These are phyloP conservation scores for Phengaris alcon DNA, from an alignment of 2,888 invertebrate genomes.

Conservation along the genomic window DNA sequence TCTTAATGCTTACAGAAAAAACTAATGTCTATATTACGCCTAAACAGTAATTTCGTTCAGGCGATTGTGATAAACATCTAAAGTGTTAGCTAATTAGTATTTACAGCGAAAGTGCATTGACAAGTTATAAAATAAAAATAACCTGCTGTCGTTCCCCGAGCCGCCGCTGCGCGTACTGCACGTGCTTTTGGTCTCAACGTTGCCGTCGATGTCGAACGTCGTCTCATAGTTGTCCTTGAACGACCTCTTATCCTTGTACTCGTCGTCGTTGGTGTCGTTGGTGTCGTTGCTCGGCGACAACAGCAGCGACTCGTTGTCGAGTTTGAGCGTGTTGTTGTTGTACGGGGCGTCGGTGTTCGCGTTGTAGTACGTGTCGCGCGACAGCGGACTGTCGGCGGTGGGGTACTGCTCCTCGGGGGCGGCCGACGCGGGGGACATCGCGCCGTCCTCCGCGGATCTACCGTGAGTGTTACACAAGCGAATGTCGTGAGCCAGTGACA, in stretches of 20 bases:
- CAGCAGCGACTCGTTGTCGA: constrained; percentile 72
- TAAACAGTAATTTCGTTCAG: background rate
- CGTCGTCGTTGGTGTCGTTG: constrained; percentile 53
- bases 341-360: constrained; percentile 57
- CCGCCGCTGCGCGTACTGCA: constrained; percentile 89
- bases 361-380: constrained; percentile 82
- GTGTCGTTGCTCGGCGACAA: constrained; percentile 60
- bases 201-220: constrained; percentile 94
- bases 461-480: constrained; percentile 69
- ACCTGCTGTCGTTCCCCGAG: constrained; percentile 90
- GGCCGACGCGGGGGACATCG: constrained; percentile 69
- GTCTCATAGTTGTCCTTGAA: constrained; percentile 87
- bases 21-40: background rate
- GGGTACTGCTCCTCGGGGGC: constrained; percentile 61
- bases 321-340: constrained; percentile 73
- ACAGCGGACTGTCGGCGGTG: constrained; percentile 63
- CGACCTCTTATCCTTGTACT: constrained; percentile 11
- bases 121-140: constrained; percentile 44
- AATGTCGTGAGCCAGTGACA: constrained; percentile 68
- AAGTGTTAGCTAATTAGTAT: constrained; percentile 26
- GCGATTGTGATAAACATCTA: background rate
- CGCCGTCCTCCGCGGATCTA: constrained; percentile 76
- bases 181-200: constrained; percentile 93
- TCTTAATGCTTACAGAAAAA: too few species aligned
- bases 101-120: constrained; percentile 23